phyloP scores from a whole-genome alignment of 2,113 vertebrate genomes.

The Amphilophus citrinellus region DNA sequence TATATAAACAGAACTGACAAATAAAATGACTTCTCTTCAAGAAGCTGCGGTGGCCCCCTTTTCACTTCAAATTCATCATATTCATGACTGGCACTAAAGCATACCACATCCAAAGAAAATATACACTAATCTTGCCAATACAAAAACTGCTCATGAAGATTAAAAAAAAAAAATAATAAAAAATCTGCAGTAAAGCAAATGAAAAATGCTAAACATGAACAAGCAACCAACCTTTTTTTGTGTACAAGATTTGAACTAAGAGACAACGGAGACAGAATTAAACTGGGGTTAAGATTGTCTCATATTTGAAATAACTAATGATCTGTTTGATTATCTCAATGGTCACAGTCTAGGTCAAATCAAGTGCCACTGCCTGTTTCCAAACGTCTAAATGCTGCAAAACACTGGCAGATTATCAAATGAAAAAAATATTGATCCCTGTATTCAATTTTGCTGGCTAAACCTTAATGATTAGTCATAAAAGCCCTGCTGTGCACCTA shows the following conservation, averaged over 20 bases:
- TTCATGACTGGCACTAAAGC: slow-evolving; percentile 13
- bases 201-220: slow-evolving; percentile 14
- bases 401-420: slow-evolving; percentile 20
- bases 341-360: slow-evolving; percentile 78
- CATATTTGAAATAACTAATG: slow-evolving; percentile 28
- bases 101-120: slow-evolving; percentile 12
- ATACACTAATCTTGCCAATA: slow-evolving; percentile 28
- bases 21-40: not conserved
- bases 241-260: slow-evolving; percentile 32
- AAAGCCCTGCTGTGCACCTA: slow-evolving; percentile 17
- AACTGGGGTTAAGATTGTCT: slow-evolving; percentile 65
- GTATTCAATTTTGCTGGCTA: slow-evolving; percentile 39
- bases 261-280: slow-evolving; percentile 18
- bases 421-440: slow-evolving; percentile 47
- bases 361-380: slow-evolving; percentile 24
- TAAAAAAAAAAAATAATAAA: not conserved
- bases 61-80: not conserved
- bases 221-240: not conserved
- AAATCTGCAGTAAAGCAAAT: slow-evolving; percentile 43
- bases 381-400: slow-evolving; percentile 22
- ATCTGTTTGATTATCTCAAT: slow-evolving; percentile 55
- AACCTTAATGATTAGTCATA: slow-evolving; percentile 4
- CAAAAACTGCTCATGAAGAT: slow-evolving; percentile 29
- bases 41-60: not conserved
- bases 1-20: slow-evolving; percentile 40